Evolutionary conservation across 2,113 vertebrate species (phyloP), one percentile per base, ranked within the genome.

Genomic region (Leptodactylus fuscus): DNA sequence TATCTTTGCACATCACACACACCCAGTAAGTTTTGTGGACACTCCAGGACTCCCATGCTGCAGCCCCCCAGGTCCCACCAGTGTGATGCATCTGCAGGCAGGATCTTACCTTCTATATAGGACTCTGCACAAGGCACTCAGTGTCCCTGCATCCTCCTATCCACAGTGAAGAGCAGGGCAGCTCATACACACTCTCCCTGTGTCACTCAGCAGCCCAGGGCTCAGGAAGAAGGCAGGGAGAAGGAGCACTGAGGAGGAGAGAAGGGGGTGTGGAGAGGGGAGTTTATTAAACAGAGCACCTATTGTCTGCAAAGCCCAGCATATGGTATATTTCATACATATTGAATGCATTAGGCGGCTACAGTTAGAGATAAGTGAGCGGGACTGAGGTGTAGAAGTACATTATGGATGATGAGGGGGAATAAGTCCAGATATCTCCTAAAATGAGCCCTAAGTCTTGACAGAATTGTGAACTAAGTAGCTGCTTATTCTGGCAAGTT

Each of bases 301-400:
- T 86, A 86, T 86, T 86, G 76, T 86, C 84, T 81, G 65, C 75
- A 86, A 58, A 71, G 16, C 76, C 34, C 84, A 34, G 77, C 83
- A 86, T 86, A 86, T 86, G 84, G 84, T 86, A 86, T 86, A 81
- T 86, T 86, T 86, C 84, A 81, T 86, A 73, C 84, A 86, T 86
- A 86, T 55, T 86, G 84, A 86, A 86, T 22, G 67, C 36, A 86
- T 86, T 86, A 81, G 48, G 49, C 76, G n/a, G 62, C 65, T 86
- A 58, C 70, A 86, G 79, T 55, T 58, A 38, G 58, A 80, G 48
- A 80, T 78, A 48, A 71, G n/a, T n/a, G n/a, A n/a, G 76, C 20
- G 32, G 48, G 84, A 81, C 65, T 36, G 67, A 36, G 67, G 70
- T 86, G 65, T n/a, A 80, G 62, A 79, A 85, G 67, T 65, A 36